Evolutionary conservation across 2,797 vertebrate genomes (phyloP).

Genomic region (Agapornis canus): DNA sequence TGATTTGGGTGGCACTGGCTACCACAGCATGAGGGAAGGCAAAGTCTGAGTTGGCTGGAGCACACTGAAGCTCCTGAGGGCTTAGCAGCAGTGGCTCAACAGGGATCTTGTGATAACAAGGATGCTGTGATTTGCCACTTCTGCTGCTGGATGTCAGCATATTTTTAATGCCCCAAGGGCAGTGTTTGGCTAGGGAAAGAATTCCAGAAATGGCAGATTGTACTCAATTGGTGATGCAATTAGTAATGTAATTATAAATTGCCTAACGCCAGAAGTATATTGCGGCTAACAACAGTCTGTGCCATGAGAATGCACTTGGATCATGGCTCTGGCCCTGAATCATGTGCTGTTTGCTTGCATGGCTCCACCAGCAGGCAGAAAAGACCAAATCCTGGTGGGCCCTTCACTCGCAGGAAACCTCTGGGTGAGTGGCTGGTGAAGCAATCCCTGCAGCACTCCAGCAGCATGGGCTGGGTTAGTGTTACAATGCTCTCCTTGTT

Average conservation of each 20-base stretch:
- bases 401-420: not conserved
- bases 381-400: not conserved
- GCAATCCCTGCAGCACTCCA: not conserved
- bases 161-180: conserved; percentile 14
- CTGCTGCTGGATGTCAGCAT: not conserved
- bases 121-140: not conserved
- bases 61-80: not conserved
- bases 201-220: conserved; percentile 54
- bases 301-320: not conserved
- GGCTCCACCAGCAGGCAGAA: not conserved
- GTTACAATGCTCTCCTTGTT: rapidly evolving
- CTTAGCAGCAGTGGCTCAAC: not conserved
- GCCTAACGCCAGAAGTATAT: not conserved
- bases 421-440: not conserved
- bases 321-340: not conserved
- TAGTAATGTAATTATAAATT: conserved; percentile 26
- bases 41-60: not conserved
- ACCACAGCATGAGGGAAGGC: not conserved
- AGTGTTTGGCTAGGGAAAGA: not conserved
- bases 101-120: not conserved
- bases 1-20: not conserved
- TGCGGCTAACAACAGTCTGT: not conserved
- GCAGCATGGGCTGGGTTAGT: rapidly evolving
- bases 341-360: not conserved
- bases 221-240: conserved; percentile 37